phyloP scores from a whole-genome alignment of 2,797 vertebrate genomes.

The Sebastes jordani region DNA sequence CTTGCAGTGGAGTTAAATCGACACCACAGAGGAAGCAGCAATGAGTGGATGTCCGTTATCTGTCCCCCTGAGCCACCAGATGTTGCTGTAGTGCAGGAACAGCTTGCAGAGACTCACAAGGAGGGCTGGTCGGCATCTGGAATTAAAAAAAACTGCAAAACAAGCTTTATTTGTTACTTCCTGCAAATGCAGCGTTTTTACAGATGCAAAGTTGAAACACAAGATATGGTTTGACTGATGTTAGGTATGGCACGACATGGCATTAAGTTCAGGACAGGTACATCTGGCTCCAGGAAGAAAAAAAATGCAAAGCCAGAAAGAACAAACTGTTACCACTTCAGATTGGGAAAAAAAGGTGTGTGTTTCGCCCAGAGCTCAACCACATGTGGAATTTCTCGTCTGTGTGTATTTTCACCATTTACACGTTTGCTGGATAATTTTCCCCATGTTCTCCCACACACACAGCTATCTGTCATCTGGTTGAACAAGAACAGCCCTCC shows the following conservation, averaged over 20 bases:
- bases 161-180: not conserved
- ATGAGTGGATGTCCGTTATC: not conserved
- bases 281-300: not conserved
- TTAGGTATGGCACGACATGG: not conserved
- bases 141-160: slow-evolving; percentile 4
- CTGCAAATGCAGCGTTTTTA: not conserved
- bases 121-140: not conserved
- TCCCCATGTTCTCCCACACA: slow-evolving; percentile 6
- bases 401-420: slow-evolving; percentile 34
- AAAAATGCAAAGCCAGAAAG: not conserved
- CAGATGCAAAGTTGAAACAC: not conserved
- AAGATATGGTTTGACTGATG: not conserved
- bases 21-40: slow-evolving; percentile 2
- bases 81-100: slow-evolving; percentile 54
- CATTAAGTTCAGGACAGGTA: not conserved
- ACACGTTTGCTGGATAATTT: slow-evolving; percentile 29
- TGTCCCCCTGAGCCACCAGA: slow-evolving; percentile 62
- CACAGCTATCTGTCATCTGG: slow-evolving; percentile 28
- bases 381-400: slow-evolving; percentile 60
- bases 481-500: slow-evolving; percentile 17
- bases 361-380: slow-evolving; percentile 13
- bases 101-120: not conserved
- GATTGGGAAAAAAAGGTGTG: not conserved
- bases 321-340: not conserved
- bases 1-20: not conserved